Conservation (phyloP, 1,140 invertebrate species). For the Subanguina moxae region DNA sequence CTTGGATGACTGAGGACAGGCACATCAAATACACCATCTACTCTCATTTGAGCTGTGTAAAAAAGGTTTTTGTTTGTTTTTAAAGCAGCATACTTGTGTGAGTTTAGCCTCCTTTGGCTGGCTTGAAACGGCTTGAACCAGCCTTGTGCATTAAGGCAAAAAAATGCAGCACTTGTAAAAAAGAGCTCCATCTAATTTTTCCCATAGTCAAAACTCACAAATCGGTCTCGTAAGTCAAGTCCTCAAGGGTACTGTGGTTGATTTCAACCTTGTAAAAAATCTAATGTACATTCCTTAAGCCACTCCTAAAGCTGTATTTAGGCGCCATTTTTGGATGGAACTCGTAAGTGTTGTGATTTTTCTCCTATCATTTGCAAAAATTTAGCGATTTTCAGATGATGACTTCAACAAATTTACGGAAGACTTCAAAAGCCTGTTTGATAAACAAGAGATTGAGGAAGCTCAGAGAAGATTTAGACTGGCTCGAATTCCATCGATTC, state of each 20-base stretch:
- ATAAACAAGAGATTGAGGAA: conserved; percentile 35
- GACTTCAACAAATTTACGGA: conserved; percentile 29
- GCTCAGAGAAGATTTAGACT: conserved; percentile 35
- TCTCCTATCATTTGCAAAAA: not conserved
- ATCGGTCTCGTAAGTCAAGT: no score
- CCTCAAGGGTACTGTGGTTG: no score
- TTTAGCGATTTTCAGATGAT: conserved; percentile 15
- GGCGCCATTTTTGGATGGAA: conserved; percentile 4
- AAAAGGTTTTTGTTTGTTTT: conserved; percentile 25
- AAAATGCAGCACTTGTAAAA: no score
- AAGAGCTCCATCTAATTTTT: no score
- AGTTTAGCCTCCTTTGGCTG: no score
- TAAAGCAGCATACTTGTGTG: conserved; percentile 6
- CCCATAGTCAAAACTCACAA: no score
- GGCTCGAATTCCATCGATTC: conserved; percentile 18
- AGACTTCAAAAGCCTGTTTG: conserved; percentile 31
- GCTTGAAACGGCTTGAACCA: no score
- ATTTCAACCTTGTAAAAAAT: no score
- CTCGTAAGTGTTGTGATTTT: not conserved
- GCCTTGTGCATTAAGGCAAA: no score
- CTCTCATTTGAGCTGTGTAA: conserved; percentile 18
- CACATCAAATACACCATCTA: conserved; percentile 28
- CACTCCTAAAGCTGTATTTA: no score
- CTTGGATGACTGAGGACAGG: conserved; percentile 20
- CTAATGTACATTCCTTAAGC: not conserved